A percentile compares a stretch with the other conserved stretches of the same genome.
Conservation (phyloP, 1,140 invertebrate genomes). For the Eumaeus atala region DNA sequence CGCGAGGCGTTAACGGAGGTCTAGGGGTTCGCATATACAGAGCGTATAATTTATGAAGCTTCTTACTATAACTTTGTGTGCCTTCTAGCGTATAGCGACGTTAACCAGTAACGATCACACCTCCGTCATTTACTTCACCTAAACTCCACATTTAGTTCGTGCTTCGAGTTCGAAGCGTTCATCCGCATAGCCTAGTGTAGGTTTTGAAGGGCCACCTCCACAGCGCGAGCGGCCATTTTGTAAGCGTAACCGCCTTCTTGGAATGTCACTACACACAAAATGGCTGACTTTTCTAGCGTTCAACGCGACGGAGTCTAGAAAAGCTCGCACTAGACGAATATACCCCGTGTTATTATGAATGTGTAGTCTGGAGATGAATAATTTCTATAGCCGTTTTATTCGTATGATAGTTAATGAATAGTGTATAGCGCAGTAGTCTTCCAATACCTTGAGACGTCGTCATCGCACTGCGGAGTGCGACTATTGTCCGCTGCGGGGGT, state of each 20-base stretch:
- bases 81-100: conserved; percentile 70
- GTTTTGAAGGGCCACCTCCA: background rate
- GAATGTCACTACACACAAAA: too few relatives aligned
- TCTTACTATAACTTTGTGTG: conserved; percentile 71
- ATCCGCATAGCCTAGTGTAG: background rate
- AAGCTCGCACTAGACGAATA: too few relatives aligned
- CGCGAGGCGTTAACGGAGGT: conserved; percentile 22
- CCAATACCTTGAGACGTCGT: conserved; percentile 62
- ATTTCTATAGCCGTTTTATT: conserved; percentile 23
- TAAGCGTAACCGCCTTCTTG: too few relatives aligned
- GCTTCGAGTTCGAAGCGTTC: background rate
- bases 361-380: background rate
- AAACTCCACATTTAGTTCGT: background rate
- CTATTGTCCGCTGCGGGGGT: conserved; percentile 55
- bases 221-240: too few relatives aligned
- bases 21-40: conserved; percentile 16
- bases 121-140: conserved; percentile 16
- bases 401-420: conserved; percentile 59
- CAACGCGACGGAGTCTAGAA: too few relatives aligned
- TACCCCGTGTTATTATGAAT: background rate
- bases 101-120: conserved; percentile 60
- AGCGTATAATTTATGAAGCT: conserved; percentile 62
- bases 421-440: conserved; percentile 71
- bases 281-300: too few relatives aligned
- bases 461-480: conserved; percentile 36